Evolutionary conservation across 2,888 invertebrate genomes (phyloP).

Genomic region (Anticlea derivata): DNA sequence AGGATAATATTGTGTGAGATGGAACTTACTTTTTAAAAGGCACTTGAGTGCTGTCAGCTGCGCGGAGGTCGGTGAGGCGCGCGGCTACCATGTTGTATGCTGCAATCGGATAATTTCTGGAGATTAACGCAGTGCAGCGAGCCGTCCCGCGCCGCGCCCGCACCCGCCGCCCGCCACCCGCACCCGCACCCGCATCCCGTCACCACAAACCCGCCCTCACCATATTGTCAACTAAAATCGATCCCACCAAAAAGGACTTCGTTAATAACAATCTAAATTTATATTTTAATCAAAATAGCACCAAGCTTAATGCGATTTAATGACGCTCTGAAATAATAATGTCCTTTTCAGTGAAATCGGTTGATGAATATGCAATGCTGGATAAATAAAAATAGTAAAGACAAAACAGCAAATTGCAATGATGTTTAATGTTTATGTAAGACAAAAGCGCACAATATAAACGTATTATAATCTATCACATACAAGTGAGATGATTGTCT

Average conservation of each 20-base stretch:
- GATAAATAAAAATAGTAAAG: conserved; percentile 20
- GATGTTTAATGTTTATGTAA: conserved; percentile 1
- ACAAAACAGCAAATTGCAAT: conserved; percentile 6
- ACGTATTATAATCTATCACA: neutral
- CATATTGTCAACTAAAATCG: conserved; percentile 80
- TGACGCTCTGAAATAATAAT: conserved; percentile 22
- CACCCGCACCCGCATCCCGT: conserved; percentile 46
- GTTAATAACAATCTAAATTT: conserved; percentile 15
- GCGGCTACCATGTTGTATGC: conserved; percentile 99
- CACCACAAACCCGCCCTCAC: conserved; percentile 59
- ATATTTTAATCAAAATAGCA: conserved; percentile 22
- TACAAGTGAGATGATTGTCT: neutral
- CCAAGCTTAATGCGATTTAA: conserved; percentile 27
- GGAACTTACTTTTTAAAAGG: conserved; percentile 98
- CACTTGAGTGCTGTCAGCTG: conserved; percentile 98
- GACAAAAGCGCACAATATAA: conserved; percentile 20
- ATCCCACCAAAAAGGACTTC: conserved; percentile 45
- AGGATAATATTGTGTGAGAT: neutral
- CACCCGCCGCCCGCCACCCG: conserved; percentile 45
- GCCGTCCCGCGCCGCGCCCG: conserved; percentile 45
- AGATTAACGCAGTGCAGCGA: conserved; percentile 75
- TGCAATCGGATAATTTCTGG: conserved; percentile 91
- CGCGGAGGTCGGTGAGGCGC: conserved; percentile 96
- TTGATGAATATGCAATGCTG: conserved; percentile 38
- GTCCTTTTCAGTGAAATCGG: conserved; percentile 36